Evolutionary conservation across 2,888 invertebrate species (phyloP), one percentile per base, ranked within the genome.

Genomic region (Piscicola geometra): DNA sequence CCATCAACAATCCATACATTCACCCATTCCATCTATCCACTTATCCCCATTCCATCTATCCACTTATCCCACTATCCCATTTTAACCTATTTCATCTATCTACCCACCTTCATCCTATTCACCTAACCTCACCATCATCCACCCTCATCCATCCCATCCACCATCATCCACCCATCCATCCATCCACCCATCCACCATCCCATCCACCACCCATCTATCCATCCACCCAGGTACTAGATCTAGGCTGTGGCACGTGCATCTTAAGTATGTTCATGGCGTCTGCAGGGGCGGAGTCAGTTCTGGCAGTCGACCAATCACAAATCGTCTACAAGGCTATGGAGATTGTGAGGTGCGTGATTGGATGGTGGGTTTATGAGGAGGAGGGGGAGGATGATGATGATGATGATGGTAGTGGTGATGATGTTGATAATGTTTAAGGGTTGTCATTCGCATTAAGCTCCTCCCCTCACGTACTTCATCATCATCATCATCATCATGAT

Each of bases 241-340:
- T 75, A 32, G 68, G 75, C 18, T 68, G 87, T 82, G 87, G 87
- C 1, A 86, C 85, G 83, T 89, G 95, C 35, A 92, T 97, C 80
- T 86, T 97, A 35, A 93, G 94, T 0, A 87, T 94, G 82, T 93
- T 94, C 36, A 36, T 36, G 5, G 67, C 52, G 18, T 18, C n/a
- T 32, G 67, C 75, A 1, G 75, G 68, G 47, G 75, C 67, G 21
- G 68, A 41, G n/a, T 56, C 33, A 84, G 94, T 87, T 56, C 82
- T 85, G 67, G 87, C 78, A 41, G 85, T 87, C 25, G 87, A 88
- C 80, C 84, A 85, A 80, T 86, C 87, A 28, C 86, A 87, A 60
- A 85, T 87, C 71, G 83, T 87, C 66, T 86, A 85, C 80, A 83
- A 85, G 76, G 87, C 87, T 1, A 86, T 86, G 82, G 86, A 86